phyloP scores from a whole-genome alignment of 2,888 invertebrate species.

The Patella ulyssiponensis region DNA sequence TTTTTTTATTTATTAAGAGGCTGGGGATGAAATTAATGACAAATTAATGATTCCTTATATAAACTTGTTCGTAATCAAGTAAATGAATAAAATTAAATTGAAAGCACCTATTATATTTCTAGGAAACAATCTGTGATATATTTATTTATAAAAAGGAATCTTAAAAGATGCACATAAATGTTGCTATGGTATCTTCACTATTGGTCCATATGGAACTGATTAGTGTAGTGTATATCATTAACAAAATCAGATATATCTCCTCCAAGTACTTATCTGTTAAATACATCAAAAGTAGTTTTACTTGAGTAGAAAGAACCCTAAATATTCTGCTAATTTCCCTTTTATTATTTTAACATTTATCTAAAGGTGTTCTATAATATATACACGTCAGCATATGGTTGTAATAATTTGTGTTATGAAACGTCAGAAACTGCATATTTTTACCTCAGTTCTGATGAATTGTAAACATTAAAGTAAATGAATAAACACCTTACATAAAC shows the following conservation, averaged over 20 bases:
- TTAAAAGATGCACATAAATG: too few relatives aligned
- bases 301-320: not conserved
- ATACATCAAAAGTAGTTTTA: not conserved
- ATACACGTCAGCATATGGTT: not conserved
- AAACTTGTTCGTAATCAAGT: too few relatives aligned
- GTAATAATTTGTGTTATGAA: not conserved
- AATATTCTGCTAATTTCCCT: not conserved
- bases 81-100: not conserved
- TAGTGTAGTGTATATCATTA: not conserved
- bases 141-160: not conserved
- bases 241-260: not conserved
- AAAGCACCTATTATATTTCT: not conserved
- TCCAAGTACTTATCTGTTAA: not conserved
- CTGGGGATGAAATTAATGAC: too few relatives aligned
- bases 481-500: not conserved
- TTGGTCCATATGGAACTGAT: not conserved
- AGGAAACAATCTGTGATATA: not conserved
- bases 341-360: constrained; percentile 1
- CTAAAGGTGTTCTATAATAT: not conserved
- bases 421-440: constrained; percentile 5
- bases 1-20: too few relatives aligned
- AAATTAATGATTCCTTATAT: too few relatives aligned
- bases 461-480: not conserved
- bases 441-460: not conserved
- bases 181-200: not conserved